Base-by-base conservation (phyloP, 2,797 vertebrate species). In the Lepilemur ruficaudatus region DNA sequence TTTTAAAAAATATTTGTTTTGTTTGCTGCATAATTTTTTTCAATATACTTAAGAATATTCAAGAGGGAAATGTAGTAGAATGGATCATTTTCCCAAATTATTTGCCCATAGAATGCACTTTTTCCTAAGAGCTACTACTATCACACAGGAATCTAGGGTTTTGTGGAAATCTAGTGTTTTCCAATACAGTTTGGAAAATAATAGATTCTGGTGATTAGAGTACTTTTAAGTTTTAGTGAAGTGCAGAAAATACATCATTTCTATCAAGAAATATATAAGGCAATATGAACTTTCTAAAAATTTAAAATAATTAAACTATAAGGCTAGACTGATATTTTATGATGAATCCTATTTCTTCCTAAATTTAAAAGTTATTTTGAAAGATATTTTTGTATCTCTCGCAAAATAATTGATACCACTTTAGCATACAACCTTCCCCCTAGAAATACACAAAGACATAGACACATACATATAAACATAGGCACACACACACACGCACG, bases 201-300 rank as follows among this genome's bases (percentile, higher is more conserved):
- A 80, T 88, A 12, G 50, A 67, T 91, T 87, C 48, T 88, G n/a
- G 22, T 86, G 43, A 73, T 13, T 84, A 89, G 15, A 89, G 7
- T 35, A 65, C 13, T 81, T 92, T 25, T 57, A 89, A 90, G 18
- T 75, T 72, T 73, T 67, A 80, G 2, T 55, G 22, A 75, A 50
- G 46, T 85, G 41, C 9, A 79, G 11, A 67, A 61, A 87, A 55
- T 41, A 6, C 2, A 25, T 84, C 5, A 61, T 63, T 89, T 70
- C 43, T 92, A 61, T 85, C 3, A 79, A 84, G 46, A 89, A 95
- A 92, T 85, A 69, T 90, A 17, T 82, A 83, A 87, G 87, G 32
- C 5, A 83, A 9, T 63, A n/a, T 91, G 17, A 91, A 52, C 5
- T 73, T 78, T 59, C 7, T 15, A 20, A 93, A 93, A 41, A 23